Evolutionary conservation across 2,888 invertebrate species (phyloP).

Genomic region (Polyommatus iphigenia): DNA sequence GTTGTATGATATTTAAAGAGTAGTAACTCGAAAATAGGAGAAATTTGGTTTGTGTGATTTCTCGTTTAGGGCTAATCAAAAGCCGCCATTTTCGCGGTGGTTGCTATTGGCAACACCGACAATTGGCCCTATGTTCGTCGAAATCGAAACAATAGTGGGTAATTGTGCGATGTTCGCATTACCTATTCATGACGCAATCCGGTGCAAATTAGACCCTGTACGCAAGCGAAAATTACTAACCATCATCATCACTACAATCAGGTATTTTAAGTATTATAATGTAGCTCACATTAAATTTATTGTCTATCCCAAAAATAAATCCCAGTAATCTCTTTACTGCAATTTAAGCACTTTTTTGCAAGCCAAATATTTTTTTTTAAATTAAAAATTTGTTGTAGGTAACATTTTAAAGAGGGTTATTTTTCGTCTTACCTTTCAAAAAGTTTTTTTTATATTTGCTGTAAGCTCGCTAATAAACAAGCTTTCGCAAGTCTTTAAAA

Average conservation of each 20-base stretch:
- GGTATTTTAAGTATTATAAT: neutral
- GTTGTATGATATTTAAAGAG: no score
- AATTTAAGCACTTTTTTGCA: neutral
- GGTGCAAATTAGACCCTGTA: conserved; percentile 36
- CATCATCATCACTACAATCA: neutral
- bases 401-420: neutral
- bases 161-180: conserved; percentile 78
- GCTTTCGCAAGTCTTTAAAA: conserved; percentile 26
- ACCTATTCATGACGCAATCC: conserved; percentile 72
- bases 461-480: conserved; percentile 11
- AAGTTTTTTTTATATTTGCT: neutral
- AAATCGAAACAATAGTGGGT: conserved; percentile 75
- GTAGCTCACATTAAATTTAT: neutral
- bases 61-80: neutral
- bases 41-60: neutral
- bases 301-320: no score
- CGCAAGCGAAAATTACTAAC: conserved; percentile 16
- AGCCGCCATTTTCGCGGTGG: neutral
- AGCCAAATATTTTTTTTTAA: neutral
- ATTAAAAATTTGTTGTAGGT: neutral
- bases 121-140: conserved; percentile 69
- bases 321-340: neutral
- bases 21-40: neutral
- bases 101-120: neutral
- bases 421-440: neutral